Evolutionary conservation across 1,140 invertebrate species (phyloP).

Genomic region (Euura lappo): DNA sequence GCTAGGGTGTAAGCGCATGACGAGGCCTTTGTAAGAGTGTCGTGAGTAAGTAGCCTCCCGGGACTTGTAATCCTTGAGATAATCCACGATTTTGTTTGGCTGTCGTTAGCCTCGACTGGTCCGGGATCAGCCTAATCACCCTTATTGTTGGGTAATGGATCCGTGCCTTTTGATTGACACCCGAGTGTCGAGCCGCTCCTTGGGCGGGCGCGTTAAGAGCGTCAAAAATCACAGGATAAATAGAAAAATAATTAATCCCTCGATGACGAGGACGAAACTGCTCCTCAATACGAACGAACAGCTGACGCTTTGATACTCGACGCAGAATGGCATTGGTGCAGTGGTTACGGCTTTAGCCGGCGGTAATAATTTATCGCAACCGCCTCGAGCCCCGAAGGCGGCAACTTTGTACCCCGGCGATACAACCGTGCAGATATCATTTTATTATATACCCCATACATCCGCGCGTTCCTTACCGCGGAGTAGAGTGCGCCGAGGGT

Average conservation of each 20-base stretch:
- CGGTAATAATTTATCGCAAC: conserved; percentile 47
- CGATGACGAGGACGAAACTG: background rate
- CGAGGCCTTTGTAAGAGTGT: conserved; percentile 17
- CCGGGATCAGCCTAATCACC: conserved; percentile 42
- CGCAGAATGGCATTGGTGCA: conserved; percentile 14
- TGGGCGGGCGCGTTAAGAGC: background rate
- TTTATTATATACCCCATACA: conserved; percentile 45
- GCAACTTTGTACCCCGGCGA: conserved; percentile 44
- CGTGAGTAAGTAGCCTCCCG: conserved; percentile 41
- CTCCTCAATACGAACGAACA: background rate
- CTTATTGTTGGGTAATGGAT: conserved; percentile 51
- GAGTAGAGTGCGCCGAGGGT: conserved; percentile 36
- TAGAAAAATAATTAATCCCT: background rate
- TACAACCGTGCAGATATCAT: conserved; percentile 49
- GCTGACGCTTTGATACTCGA: background rate
- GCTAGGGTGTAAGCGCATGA: background rate
- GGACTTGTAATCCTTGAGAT: conserved; percentile 45
- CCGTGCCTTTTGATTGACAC: conserved; percentile 33
- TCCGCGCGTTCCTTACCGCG: conserved; percentile 26
- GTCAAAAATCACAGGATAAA: background rate
- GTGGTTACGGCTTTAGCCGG: background rate
- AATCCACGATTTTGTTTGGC: conserved; percentile 52
- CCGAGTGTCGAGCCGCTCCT: conserved; percentile 20
- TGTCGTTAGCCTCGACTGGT: conserved; percentile 45
- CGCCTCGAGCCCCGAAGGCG: conserved; percentile 41